Percentiles rank a stretch among this genome's conserved stretches.
These are phyloP conservation scores for Emydocephalus ijimae DNA, from an alignment of 2,113 vertebrate species.

Conservation along the genomic window DNA sequence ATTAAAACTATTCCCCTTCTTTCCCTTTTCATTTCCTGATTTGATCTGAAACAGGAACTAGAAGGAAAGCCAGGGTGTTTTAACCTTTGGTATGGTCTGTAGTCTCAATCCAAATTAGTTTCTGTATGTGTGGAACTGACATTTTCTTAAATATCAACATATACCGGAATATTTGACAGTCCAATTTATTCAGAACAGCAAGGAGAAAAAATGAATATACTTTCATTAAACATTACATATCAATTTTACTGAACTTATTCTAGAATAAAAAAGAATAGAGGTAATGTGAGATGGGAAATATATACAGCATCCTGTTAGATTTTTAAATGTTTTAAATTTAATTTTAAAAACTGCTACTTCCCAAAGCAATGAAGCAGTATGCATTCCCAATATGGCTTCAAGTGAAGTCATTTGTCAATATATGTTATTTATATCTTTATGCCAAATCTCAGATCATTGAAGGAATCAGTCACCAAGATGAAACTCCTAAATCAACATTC, in stretches of 20 bases:
- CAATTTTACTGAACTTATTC: not conserved
- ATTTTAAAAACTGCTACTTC: not conserved
- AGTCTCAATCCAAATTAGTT: not conserved
- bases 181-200: not conserved
- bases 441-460: constrained; percentile 64
- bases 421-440: constrained; percentile 41
- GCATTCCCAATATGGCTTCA: not conserved
- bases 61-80: not conserved
- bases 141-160: not conserved
- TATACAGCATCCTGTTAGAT: not conserved
- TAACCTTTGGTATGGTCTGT: not conserved
- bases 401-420: not conserved
- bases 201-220: not conserved
- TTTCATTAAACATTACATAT: not conserved
- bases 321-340: not conserved
- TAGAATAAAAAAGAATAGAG: not conserved
- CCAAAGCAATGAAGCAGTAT: not conserved
- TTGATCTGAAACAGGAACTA: not conserved
- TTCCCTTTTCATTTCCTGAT: not conserved
- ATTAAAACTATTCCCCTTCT: not conserved
- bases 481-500: constrained; percentile 61
- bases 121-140: not conserved
- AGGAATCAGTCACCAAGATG: constrained; percentile 60
- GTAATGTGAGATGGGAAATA: not conserved
- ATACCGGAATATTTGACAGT: not conserved